These are phyloP conservation scores for Parazoanthus swiftii DNA, from an alignment of 92 coral and sea anemone genomes.

Conservation along the genomic window DNA sequence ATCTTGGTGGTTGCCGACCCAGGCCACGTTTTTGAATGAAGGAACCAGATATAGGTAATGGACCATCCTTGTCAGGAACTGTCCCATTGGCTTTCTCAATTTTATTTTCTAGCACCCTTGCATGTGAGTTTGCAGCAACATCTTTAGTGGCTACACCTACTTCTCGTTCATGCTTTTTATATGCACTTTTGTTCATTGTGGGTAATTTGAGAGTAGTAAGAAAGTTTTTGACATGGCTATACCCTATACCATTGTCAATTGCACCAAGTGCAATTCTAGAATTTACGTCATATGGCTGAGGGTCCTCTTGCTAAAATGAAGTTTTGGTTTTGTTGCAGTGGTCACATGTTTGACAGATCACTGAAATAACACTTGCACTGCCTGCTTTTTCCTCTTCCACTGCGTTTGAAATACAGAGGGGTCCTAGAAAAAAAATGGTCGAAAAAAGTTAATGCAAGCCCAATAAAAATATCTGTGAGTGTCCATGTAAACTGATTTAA, in stretches of 20 bases:
- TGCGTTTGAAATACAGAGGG: constrained; percentile 5
- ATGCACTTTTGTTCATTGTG: constrained; percentile 44
- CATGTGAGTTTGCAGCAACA: constrained; percentile 23
- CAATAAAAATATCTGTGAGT: background rate
- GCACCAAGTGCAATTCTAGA: constrained; percentile 42
- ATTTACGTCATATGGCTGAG: constrained; percentile 36
- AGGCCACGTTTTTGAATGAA: background rate
- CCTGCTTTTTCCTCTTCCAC: background rate
- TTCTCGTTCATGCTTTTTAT: constrained; percentile 53
- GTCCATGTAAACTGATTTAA: background rate
- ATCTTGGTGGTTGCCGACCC: background rate
- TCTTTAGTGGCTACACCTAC: constrained; percentile 40
- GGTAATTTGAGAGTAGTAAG: constrained; percentile 46
- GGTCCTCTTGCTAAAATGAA: constrained; percentile 32
- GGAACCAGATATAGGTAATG: constrained; percentile 19
- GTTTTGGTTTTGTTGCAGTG: background rate
- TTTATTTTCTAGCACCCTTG: constrained; percentile 23
- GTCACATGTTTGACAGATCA: constrained; percentile 9
- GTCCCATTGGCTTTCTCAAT: constrained; percentile 9
- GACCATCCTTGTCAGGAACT: constrained; percentile 5
- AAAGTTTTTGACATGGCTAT: constrained; percentile 43
- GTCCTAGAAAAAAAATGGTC: constrained; percentile 5
- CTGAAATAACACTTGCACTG: constrained; percentile 17
- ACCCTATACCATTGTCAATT: constrained; percentile 51
- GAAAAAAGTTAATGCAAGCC: background rate